These are phyloP conservation scores for Urosaurus nigricauda DNA, from an alignment of 2,797 vertebrate species.

Conservation along the genomic window DNA sequence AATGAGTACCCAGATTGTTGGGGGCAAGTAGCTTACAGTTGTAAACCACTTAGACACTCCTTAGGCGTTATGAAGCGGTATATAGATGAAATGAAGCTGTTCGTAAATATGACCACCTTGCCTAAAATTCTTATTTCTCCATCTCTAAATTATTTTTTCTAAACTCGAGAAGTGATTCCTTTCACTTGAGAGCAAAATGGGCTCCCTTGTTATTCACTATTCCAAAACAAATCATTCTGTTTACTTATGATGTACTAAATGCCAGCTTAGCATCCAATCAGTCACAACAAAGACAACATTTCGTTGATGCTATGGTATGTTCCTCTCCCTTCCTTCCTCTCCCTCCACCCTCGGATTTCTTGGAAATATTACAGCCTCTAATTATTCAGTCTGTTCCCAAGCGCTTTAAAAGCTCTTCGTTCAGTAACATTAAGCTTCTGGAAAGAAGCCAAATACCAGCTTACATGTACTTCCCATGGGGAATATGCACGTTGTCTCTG, in stretches of 20 bases:
- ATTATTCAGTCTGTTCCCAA: constrained; percentile 12
- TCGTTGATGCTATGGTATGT: accelerated
- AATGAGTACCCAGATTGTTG: no score
- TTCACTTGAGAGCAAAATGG: neutral
- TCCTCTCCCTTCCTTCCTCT: neutral
- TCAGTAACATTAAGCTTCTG: constrained; percentile 44
- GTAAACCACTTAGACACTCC: no score
- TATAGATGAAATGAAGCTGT: no score
- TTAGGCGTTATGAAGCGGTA: no score
- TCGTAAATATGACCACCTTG: neutral
- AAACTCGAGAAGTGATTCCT: neutral
- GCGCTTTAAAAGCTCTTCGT: constrained; percentile 12
- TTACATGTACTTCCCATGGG: constrained; percentile 22
- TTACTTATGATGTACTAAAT: neutral
- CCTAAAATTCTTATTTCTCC: no score
- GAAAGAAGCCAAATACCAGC: constrained; percentile 51
- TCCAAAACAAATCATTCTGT: neutral
- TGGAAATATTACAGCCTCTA: neutral
- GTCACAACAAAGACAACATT: neutral
- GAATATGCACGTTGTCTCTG: neutral
- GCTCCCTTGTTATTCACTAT: neutral
- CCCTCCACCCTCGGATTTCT: neutral
- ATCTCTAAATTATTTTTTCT: constrained; percentile 8
- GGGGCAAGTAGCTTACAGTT: no score
- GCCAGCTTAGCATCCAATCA: neutral